Base-by-base conservation (phyloP, 2,797 vertebrate genomes). In the Argyrosomus regius region DNA sequence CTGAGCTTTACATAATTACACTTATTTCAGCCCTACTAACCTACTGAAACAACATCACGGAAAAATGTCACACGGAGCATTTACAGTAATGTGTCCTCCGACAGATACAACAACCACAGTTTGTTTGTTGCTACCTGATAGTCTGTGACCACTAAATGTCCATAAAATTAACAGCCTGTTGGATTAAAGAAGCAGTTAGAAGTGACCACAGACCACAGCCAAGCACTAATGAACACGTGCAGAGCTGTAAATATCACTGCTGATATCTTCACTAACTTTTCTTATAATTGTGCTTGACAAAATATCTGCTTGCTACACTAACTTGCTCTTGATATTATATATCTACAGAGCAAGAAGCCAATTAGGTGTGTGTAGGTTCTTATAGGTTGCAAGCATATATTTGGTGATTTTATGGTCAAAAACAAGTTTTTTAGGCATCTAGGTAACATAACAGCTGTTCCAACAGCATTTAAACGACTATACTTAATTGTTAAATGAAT, bases 1-100 rank as follows among this genome's bases (percentile, higher is more conserved):
- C 43, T 43, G 65, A 84, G 78, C 61, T 81, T 83, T 58, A 66
- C 66, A 83, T 85, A 83, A 86, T 86, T 77, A 87, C 58, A 68
- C 61, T 59, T 53, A 67, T 78, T 70, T 56, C 35, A 64, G 74
- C 60, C 60, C 69, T 46, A 74, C 80, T 82, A 77, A 81, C 78
- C 87, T 58, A 80, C 74, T 82, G 76, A 82, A 85, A 69, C 61
- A 70, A 41, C 80, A 79, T 68, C 41, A 49, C 4, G 17, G 54
- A 31, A 59, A 39, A 81, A 76, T 57, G 57, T 81, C 28, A 57
- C 62, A 43, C 5, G 24, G 46, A 14, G 6, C 56, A 26, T 81
- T 83, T 67, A 70, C 80, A 71, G 60, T 64, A 61, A 66, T 14
- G 56, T 61, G 46, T 69, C 54, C 59, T 58, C 49, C 64, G 41